Percentiles rank a stretch among this genome's conserved stretches.
phyloP scores from a whole-genome alignment of 2,113 vertebrate genomes.

The Gobiocypris rarus region DNA sequence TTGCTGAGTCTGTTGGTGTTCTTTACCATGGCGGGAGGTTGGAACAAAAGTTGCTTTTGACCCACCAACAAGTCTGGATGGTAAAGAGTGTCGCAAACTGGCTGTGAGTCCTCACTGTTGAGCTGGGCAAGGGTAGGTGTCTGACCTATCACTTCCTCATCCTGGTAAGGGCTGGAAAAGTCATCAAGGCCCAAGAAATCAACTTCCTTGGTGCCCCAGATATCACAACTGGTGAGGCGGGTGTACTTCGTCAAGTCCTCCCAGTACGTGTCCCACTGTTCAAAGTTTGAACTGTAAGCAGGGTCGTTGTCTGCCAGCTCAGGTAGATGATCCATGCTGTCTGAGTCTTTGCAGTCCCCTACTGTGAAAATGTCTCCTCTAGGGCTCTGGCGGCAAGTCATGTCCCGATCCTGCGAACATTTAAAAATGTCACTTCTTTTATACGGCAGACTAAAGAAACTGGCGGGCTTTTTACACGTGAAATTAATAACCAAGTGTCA shows the following conservation, averaged over 20 bases:
- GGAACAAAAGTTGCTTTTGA: slow-evolving; percentile 75
- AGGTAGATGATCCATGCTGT: slow-evolving; percentile 88
- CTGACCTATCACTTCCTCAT: slow-evolving; percentile 95
- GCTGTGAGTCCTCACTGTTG: slow-evolving; percentile 97
- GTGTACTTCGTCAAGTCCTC: slow-evolving; percentile 98
- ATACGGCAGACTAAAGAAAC: background rate
- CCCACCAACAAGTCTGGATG: slow-evolving; percentile 85
- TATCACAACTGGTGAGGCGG: slow-evolving; percentile 95
- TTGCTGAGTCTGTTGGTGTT: slow-evolving; percentile 72
- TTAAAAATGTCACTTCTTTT: background rate
- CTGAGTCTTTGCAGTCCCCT: slow-evolving; percentile 90
- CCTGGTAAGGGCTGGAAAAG: slow-evolving; percentile 97
- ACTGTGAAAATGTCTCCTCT: slow-evolving; percentile 85
- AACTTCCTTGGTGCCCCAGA: slow-evolving; percentile 99
- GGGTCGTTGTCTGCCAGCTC: slow-evolving; percentile 87
- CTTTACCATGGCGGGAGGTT: slow-evolving; percentile 79
- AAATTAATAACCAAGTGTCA: background rate
- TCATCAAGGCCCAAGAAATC: slow-evolving; percentile 97
- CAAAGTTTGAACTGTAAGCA: slow-evolving; percentile 87
- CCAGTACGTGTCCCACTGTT: slow-evolving; percentile 99
- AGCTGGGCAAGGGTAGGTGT: slow-evolving; percentile 97
- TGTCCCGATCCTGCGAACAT: slow-evolving; percentile 87
- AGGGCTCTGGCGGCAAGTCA: slow-evolving; percentile 92
- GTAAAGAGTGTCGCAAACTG: slow-evolving; percentile 92
- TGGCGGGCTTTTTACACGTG: background rate